Base-by-base conservation (phyloP, 2,888 invertebrate species). In the Aphodius granarius region DNA sequence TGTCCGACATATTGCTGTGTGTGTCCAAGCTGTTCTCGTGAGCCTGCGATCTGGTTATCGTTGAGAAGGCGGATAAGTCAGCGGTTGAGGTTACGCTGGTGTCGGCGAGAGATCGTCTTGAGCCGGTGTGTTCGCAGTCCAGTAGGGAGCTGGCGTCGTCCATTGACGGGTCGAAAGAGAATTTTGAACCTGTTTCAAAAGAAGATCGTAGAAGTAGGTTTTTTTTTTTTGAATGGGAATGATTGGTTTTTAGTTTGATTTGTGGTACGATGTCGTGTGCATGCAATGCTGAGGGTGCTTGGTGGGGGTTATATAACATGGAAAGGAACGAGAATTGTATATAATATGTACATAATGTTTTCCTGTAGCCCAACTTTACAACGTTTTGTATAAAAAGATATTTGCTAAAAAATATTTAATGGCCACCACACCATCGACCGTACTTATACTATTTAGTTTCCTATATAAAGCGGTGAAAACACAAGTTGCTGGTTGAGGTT, bases 61-160 rank as follows among this genome's bases (percentile, higher is more conserved):
- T 89, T 18, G 93, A 94, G 87, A 95, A 94, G 79, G 94, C 94
- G 81, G 94, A 94, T 76, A 95, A 89, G 85, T 95, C 94, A 0
- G 95, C 94, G 0, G 95, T 95, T 72, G 94, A 95, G 23, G 95
- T 95, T 73, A 95, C 94, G 82, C 94, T 94, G 19, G 95, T 95
- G 85, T 94, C 95, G 17, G 95, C 94, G 77, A 95, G 88, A 72
- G 95, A 95, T 73, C 94, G 92, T 75, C 94, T 90, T 17, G 94
- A 95, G 21, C 94, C 94, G 77, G 90, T 89, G 77, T 90, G 90
- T 65, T 88, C 88, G 77, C 87, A 87, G 77, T 89, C 90, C 74
- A 92, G 85, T 78, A 91, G 89, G 23, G 94, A 94, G 81, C 91
- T 91, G 18, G 92, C 92, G 84, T 94, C 94, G 78, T 91, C 91